Conservation (phyloP, 92 coral and sea anemone genomes). For the Paragorgia papillata region DNA sequence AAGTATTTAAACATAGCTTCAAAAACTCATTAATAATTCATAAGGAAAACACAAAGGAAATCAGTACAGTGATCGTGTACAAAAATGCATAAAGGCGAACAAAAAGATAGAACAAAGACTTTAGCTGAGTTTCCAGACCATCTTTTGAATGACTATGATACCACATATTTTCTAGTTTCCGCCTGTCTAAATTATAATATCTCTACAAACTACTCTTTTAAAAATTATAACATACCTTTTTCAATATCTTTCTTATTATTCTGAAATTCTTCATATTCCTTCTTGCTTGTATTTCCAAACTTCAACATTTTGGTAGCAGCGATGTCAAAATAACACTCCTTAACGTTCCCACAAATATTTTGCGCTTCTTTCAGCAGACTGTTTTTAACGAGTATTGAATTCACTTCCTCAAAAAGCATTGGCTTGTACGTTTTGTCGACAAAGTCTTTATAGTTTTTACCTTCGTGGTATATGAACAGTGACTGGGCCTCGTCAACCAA, state of each 20-base stretch:
- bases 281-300: slow-evolving; percentile 20
- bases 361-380: slow-evolving; percentile 4
- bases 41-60: background rate
- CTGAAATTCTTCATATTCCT: background rate
- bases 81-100: background rate
- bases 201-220: background rate
- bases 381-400: slow-evolving; percentile 9
- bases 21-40: no score
- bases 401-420: slow-evolving; percentile 5
- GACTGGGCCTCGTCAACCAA: background rate
- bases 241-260: slow-evolving; percentile 18
- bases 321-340: slow-evolving; percentile 35
- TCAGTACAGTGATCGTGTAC: background rate
- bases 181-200: no score
- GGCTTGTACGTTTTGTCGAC: slow-evolving; percentile 9
- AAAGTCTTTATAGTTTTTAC: slow-evolving; percentile 13
- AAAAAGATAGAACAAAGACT: background rate
- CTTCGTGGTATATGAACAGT: slow-evolving; percentile 34
- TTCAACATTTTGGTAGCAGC: slow-evolving; percentile 22
- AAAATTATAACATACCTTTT: slow-evolving; percentile 8
- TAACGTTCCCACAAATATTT: slow-evolving; percentile 7
- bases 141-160: no score
- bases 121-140: no score
- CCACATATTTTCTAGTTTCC: no score
- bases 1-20: no score